phyloP scores from a whole-genome alignment of 2,888 invertebrate species.

The Caenorhabditis uteleia region DNA sequence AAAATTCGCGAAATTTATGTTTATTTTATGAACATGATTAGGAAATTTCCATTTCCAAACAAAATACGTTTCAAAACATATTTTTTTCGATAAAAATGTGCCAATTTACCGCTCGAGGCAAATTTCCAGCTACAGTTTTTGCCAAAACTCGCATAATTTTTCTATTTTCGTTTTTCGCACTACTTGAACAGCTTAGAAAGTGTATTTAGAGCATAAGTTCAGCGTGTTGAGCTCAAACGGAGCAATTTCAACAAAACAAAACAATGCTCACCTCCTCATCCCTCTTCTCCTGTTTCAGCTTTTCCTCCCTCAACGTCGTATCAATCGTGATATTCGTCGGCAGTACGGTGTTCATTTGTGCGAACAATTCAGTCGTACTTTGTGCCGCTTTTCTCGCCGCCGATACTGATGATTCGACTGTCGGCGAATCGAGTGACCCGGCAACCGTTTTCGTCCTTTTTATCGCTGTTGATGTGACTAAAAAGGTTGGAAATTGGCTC shows the following conservation, averaged over 20 bases:
- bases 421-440: conserved; percentile 18
- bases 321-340: conserved; percentile 56
- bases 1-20: too few relatives aligned
- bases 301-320: conserved; percentile 47
- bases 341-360: conserved; percentile 58
- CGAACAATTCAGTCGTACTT: conserved; percentile 53
- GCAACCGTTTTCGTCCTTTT: conserved; percentile 53
- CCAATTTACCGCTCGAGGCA: too few relatives aligned
- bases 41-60: too few relatives aligned
- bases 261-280: conserved; percentile 46
- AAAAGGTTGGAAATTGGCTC: conserved; percentile 1
- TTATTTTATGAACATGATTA: too few relatives aligned
- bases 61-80: too few relatives aligned
- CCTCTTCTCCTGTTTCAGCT: conserved; percentile 45
- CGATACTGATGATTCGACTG: conserved; percentile 33
- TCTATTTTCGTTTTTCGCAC: background rate
- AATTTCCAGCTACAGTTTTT: too few relatives aligned
- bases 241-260: background rate
- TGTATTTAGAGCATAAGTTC: too few relatives aligned
- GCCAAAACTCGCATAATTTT: background rate
- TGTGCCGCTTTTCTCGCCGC: conserved; percentile 43
- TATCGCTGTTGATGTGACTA: conserved; percentile 15
- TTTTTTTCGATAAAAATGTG: too few relatives aligned
- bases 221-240: background rate
- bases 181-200: too few relatives aligned